These are phyloP conservation scores for Bubo scandiacus DNA, from an alignment of 2,113 vertebrate genomes.

Conservation along the genomic window DNA sequence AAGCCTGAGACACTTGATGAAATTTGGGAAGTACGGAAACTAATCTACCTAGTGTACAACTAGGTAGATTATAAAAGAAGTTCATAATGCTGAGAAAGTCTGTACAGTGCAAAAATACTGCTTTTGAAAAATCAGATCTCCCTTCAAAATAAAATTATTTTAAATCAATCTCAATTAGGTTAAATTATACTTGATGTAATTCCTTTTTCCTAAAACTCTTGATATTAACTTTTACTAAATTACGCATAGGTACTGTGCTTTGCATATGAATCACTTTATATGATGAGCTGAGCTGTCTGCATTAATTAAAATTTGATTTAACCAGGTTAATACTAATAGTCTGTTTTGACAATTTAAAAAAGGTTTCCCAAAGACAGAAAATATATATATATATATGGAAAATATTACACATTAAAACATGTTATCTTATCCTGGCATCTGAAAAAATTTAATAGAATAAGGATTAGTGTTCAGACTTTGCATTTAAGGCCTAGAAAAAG, in stretches of 20 bases:
- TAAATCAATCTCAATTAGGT: constrained; percentile 40
- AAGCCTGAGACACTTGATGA: background rate
- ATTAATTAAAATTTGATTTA: constrained; percentile 59
- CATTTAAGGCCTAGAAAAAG: background rate
- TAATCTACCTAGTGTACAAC: background rate
- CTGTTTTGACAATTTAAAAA: constrained; percentile 55
- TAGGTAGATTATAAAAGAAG: background rate
- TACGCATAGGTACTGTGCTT: background rate
- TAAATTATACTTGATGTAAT: constrained; percentile 17
- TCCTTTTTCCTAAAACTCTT: constrained; percentile 24
- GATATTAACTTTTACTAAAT: constrained; percentile 39
- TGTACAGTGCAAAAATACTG: background rate
- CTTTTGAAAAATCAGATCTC: background rate
- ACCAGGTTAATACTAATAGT: constrained; percentile 34
- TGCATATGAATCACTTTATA: constrained; percentile 50
- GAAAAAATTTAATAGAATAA: background rate
- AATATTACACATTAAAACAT: background rate
- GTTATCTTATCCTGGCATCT: background rate
- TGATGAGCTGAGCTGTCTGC: constrained; percentile 55
- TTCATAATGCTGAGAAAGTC: background rate
- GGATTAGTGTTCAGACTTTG: background rate
- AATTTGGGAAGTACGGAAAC: background rate
- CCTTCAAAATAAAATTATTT: constrained; percentile 25
- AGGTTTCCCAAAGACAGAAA: background rate
- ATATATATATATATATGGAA: background rate